Base-by-base conservation (phyloP, 2,113 vertebrate genomes). In the Heteronetta atricapilla region DNA sequence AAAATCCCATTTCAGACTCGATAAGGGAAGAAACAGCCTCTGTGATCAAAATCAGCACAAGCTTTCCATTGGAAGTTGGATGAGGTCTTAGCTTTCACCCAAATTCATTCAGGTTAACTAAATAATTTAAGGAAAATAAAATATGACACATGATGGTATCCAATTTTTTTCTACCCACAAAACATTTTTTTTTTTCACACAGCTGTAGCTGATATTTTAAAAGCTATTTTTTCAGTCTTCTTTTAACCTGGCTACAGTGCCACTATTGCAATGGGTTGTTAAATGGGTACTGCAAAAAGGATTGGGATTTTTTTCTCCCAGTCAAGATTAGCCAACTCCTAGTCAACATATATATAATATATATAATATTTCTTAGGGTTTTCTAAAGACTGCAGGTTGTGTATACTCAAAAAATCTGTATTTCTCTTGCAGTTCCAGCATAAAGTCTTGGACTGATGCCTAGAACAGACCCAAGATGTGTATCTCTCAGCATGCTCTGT, bases 381-480 rank as follows among this genome's bases (percentile, higher is more conserved):
- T 89, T 76, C n/a, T 92, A 38, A 90, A 81, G n/a, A 50, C 56
- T 86, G 36, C 11, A 91, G 72, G 44, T 86, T 88, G 42, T 15
- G 26, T 55, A 28, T 40, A 62, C 26, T 44, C 40, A 88, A 48
- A 56, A 73, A n/a, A 69, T 17, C 2, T 2, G 26, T 42, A 52
- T 85, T 92, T 86, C 88, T 78, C 42, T 64, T 89, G 66, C 55
- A 91, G 34, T 80, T 91, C 69, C 12, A 82, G 87, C 56, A 58
- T 25, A 70, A 33, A 73, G 38, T 46, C 40, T 86, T 94, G 91
- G 58, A 91, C 0, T 46, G 58, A 79, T 82, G 91, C 88, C 86
- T 70, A 93, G 66, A 94, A 89, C 34, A 96, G 94, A 74, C 83
- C 79, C 77, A 93, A 93, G 86, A 86, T 97, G 80, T 48, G 56